Base-by-base conservation (phyloP, 2,113 vertebrate species). In the Nematolebias whitei region DNA sequence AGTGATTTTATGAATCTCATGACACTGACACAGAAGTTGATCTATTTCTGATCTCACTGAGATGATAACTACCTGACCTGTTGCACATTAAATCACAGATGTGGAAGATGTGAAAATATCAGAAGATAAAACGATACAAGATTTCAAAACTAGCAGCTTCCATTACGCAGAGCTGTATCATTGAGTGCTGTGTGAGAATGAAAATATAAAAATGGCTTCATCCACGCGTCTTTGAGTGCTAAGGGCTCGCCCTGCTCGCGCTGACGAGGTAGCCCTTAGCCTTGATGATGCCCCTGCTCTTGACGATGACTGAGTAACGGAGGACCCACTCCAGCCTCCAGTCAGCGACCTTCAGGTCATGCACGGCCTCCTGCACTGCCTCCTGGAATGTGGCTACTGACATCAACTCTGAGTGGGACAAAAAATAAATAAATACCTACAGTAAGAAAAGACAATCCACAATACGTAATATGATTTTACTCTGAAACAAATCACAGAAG, bases 241-340 rank as follows among this genome's bases (percentile, higher is more conserved):
- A 92, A 54, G 81, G 86, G 65, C 58, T 80, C 12, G 87, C 93
- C 91, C 94, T 95, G 88, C 92, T 93, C 13, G 97, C 97, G 71
- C 95, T 95, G 82, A 99, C 84, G 43, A 98, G 95, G 91, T 98
- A 99, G 78, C 98, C 98, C 90, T 98, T 99, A 18, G 96, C 96
- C 88, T 96, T 99, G 89, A 99, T 98, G 88, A 99, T 98, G 81
- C 98, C 98, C 84, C 98, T 91, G 80, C 96, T 96, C 88, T 99
- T 98, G 69, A 99, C 96, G 62, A 99, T 98, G 76, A 99, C 93
- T 0, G 96, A 98, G 69, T 99, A 99, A 5, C 97, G 94, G 22
- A 99, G 93, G 32, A 98, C 93, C 97, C 98, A 99, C 76, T 96
- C 89, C 8, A 98, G 95, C 71, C 89, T 93, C 98, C 98, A 99